phyloP scores from a whole-genome alignment of 2,113 vertebrate genomes.

The Cyanoderma ruficeps region DNA sequence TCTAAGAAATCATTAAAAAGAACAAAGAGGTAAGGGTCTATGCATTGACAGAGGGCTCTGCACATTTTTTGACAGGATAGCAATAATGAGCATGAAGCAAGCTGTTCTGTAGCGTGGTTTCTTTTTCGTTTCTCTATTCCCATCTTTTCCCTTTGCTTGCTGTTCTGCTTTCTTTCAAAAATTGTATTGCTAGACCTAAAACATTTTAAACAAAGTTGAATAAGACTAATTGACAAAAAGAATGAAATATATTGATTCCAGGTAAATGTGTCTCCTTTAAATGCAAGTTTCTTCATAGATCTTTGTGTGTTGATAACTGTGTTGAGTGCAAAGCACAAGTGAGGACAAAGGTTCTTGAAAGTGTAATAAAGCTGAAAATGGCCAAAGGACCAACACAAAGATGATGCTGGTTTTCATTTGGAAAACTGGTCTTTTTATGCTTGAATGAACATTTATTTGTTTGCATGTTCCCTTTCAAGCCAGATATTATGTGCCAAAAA shows the following conservation, averaged over 20 bases:
- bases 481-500: neutral
- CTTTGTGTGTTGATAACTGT: neutral
- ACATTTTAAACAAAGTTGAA: neutral
- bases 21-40: conserved; percentile 26
- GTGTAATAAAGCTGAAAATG: neutral
- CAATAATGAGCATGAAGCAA: conserved; percentile 35
- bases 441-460: neutral
- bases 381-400: neutral
- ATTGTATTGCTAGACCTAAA: neutral
- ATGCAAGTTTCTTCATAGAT: neutral
- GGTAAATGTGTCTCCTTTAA: neutral
- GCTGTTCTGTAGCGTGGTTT: neutral
- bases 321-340: neutral
- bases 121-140: neutral
- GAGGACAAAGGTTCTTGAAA: neutral
- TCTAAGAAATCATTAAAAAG: conserved; percentile 45
- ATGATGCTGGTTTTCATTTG: neutral
- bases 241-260: neutral
- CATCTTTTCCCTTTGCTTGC: neutral
- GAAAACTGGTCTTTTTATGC: neutral
- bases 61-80: conserved; percentile 3
- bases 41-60: neutral
- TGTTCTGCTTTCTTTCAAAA: neutral
- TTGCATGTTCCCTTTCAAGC: neutral
- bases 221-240: neutral